These are phyloP conservation scores for Cryptotermes secundus DNA, from an alignment of 1,140 invertebrate species.

Conservation along the genomic window DNA sequence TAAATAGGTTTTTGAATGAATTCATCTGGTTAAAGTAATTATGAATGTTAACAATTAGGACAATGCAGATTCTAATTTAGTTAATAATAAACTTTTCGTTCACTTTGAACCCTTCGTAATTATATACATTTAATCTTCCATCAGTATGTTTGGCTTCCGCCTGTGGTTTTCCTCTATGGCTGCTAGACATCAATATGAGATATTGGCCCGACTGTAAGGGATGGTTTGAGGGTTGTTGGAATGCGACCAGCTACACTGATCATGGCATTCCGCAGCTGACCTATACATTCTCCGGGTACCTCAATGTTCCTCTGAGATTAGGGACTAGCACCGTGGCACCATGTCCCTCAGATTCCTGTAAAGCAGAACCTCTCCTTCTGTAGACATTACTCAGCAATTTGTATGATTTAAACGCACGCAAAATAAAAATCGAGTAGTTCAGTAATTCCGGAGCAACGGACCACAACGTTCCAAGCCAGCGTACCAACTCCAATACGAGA, in stretches of 20 bases:
- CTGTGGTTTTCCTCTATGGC: not conserved
- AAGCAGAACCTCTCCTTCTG: not conserved
- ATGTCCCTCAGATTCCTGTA: not conserved
- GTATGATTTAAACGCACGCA: not conserved
- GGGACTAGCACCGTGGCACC: not conserved
- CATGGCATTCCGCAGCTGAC: not conserved
- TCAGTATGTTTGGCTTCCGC: not conserved
- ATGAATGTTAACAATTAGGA: not conserved
- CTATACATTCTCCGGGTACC: not conserved
- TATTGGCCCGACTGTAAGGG: not conserved
- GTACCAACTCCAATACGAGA: too few species aligned
- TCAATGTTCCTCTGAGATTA: not conserved
- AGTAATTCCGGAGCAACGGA: too few species aligned
- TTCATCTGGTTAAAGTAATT: not conserved
- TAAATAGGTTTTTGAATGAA: not conserved
- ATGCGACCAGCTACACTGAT: not conserved
- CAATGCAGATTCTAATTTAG: not conserved
- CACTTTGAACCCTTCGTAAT: not conserved
- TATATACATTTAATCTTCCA: not conserved
- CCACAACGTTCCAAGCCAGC: too few species aligned
- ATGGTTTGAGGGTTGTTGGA: not conserved
- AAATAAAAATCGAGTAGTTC: too few species aligned
- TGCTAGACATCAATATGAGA: conserved; percentile 6
- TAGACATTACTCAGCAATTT: not conserved
- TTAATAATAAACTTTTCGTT: not conserved